Evolutionary conservation across 2,113 vertebrate species (phyloP).

Genomic region (Typhlomys cinereus): DNA sequence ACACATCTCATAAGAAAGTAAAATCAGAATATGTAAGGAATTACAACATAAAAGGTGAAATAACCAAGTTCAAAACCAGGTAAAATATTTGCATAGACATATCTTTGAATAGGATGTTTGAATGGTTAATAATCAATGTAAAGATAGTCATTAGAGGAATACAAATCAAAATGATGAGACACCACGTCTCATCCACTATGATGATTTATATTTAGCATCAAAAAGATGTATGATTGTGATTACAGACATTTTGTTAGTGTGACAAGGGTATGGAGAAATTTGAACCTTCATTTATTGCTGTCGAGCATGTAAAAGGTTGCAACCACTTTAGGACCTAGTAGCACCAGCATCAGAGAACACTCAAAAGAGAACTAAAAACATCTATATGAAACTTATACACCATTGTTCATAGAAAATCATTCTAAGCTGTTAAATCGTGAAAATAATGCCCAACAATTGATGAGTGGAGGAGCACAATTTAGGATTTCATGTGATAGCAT

Average conservation of each 20-base stretch:
- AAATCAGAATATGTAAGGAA: neutral
- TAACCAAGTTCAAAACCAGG: neutral
- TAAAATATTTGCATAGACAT: neutral
- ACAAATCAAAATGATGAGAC: neutral
- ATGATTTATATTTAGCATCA: neutral
- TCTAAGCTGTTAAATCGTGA: neutral
- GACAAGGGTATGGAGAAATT: neutral
- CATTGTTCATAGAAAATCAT: neutral
- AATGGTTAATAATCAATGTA: neutral
- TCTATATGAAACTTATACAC: neutral
- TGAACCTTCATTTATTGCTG: neutral
- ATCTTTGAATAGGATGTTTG: neutral
- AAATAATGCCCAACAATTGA: constrained; percentile 1
- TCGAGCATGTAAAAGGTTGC: neutral
- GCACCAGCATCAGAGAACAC: neutral
- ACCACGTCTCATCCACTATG: neutral
- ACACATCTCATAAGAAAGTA: neutral
- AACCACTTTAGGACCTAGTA: neutral
- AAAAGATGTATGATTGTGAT: neutral
- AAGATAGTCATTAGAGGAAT: neutral
- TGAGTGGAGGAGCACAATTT: neutral
- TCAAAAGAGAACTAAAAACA: neutral
- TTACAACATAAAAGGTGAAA: no score
- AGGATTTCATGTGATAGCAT: neutral
- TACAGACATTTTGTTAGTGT: no score